These are phyloP conservation scores for Melikaiella ostensackeni DNA, from an alignment of 2,888 invertebrate species.

Conservation along the genomic window DNA sequence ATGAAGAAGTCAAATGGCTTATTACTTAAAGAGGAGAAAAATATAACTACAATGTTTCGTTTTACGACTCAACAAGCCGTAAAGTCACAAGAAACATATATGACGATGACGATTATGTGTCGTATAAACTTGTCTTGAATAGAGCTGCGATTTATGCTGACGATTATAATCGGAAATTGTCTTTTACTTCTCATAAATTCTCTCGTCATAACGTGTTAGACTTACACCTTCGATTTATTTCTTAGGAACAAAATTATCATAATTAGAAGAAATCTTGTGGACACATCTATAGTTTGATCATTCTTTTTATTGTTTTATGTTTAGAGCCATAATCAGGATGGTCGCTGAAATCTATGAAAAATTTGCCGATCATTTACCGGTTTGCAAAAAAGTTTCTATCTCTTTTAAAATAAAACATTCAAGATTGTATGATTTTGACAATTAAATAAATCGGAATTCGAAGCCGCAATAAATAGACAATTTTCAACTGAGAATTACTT, in stretches of 20 bases:
- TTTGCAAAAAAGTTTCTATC: too few relatives aligned
- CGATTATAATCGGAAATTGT: neutral
- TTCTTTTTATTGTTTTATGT: neutral
- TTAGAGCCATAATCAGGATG: neutral
- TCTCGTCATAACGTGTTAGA: neutral
- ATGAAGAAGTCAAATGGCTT: neutral
- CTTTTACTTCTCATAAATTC: neutral
- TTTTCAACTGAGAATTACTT: too few relatives aligned
- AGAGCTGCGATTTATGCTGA: slow-evolving; percentile 1
- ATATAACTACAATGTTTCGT: neutral
- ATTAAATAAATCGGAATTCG: too few relatives aligned
- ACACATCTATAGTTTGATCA: too few relatives aligned
- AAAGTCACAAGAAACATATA: slow-evolving; percentile 5
- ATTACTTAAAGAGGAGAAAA: neutral
- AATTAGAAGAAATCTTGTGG: too few relatives aligned
- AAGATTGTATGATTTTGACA: too few relatives aligned
- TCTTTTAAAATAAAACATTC: too few relatives aligned
- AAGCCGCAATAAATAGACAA: too few relatives aligned
- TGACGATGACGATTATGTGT: slow-evolving; percentile 14
- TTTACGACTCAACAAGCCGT: slow-evolving; percentile 2
- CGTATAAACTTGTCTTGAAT: neutral
- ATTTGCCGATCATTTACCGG: too few relatives aligned
- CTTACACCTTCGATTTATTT: neutral
- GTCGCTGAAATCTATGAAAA: too few relatives aligned
- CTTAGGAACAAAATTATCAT: too few relatives aligned